Conservation (phyloP, 2,888 invertebrate genomes). For the Margaritifera margaritifera region DNA sequence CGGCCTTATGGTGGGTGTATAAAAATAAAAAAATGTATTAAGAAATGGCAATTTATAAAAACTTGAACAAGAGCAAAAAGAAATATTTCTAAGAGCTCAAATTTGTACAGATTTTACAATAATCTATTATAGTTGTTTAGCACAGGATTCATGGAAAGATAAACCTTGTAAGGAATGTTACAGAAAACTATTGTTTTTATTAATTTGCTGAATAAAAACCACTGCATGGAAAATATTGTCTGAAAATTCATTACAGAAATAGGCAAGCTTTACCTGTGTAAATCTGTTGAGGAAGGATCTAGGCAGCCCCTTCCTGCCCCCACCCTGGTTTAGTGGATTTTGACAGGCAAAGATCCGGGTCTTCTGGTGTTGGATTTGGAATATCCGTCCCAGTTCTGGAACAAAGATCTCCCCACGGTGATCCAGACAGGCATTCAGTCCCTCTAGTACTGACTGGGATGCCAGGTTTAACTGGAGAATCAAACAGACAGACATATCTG, state of each 20-base stretch:
- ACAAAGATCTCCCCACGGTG: conserved; percentile 96
- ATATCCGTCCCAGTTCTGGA: conserved; percentile 92
- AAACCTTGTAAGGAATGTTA: too few species aligned
- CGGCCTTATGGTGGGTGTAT: too few species aligned
- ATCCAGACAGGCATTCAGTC: conserved; percentile 97
- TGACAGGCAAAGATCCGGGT: conserved; percentile 97
- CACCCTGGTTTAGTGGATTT: conserved; percentile 96
- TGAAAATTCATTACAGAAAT: neutral
- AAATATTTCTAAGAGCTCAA: too few species aligned
- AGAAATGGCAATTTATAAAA: too few species aligned
- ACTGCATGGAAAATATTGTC: too few species aligned
- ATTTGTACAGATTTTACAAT: too few species aligned
- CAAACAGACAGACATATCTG: neutral
- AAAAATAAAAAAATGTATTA: too few species aligned
- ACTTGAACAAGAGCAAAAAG: too few species aligned
- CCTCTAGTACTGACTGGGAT: conserved; percentile 98
- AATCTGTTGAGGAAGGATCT: conserved; percentile 98
- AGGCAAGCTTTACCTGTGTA: conserved; percentile 75
- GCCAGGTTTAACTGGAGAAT: conserved; percentile 87
- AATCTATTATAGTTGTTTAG: too few species aligned
- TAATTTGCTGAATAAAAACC: too few species aligned
- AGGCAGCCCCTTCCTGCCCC: conserved; percentile 95
- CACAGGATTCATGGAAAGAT: too few species aligned
- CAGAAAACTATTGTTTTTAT: too few species aligned
- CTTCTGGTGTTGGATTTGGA: conserved; percentile 80